phyloP scores from a whole-genome alignment of 2,113 vertebrate genomes.

The Podocnemis expansa region DNA sequence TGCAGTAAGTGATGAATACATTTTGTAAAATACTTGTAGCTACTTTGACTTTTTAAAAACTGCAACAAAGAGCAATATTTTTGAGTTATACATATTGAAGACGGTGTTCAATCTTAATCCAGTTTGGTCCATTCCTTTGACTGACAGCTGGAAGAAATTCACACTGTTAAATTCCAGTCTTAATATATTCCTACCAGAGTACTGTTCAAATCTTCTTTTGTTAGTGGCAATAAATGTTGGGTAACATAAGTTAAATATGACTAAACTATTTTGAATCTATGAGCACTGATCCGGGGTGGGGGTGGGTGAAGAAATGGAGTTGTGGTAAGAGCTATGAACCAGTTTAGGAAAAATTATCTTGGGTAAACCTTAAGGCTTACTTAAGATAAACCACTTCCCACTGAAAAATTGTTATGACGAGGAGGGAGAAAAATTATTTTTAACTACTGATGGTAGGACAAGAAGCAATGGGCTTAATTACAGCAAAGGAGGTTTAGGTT shows the following conservation, averaged over 20 bases:
- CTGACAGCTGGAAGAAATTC: constrained; percentile 49
- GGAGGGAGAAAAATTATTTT: too few species aligned
- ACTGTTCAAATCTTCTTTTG: constrained; percentile 17
- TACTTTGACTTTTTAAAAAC: not conserved
- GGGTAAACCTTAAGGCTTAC: not conserved
- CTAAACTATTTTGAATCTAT: not conserved
- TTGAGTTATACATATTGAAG: not conserved
- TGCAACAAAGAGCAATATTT: constrained; percentile 27
- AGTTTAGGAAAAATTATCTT: not conserved
- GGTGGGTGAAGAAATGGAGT: not conserved
- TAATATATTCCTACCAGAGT: constrained; percentile 35
- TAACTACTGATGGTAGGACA: too few species aligned
- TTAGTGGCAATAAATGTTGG: constrained; percentile 28
- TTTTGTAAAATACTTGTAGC: not conserved
- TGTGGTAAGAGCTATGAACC: not conserved
- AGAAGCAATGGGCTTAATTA: too few species aligned
- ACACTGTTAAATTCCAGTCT: constrained; percentile 37
- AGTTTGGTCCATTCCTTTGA: constrained; percentile 35
- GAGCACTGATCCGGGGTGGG: not conserved
- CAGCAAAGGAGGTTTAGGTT: too few species aligned
- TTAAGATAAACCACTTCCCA: rapidly evolving
- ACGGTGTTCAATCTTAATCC: not conserved
- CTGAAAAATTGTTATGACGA: too few species aligned
- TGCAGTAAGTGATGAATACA: not conserved
- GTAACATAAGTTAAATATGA: not conserved